A percentile compares a stretch with the other conserved stretches of the same genome.
Conservation (phyloP, 2,113 vertebrate genomes). For the Carassius gibelio region DNA sequence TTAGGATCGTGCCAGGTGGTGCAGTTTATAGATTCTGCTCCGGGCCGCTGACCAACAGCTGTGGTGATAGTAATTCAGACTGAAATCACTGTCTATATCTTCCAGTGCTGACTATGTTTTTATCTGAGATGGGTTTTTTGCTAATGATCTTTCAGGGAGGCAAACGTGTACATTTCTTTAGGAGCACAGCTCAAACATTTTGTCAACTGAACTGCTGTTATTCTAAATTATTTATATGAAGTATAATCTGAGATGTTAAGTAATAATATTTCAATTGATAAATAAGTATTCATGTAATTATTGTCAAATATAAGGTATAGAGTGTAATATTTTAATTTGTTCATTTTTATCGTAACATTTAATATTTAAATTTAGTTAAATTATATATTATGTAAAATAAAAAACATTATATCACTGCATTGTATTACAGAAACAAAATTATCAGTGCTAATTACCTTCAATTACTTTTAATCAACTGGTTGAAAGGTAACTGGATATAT, state of each 20-base stretch:
- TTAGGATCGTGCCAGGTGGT: conserved; percentile 31
- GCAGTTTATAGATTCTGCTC: background rate
- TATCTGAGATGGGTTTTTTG: background rate
- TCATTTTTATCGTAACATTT: background rate
- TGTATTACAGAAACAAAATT: too few relatives aligned
- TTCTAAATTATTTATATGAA: background rate
- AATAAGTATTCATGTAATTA: background rate
- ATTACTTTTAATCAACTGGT: background rate
- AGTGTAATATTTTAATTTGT: background rate
- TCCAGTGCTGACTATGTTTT: background rate
- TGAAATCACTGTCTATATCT: background rate
- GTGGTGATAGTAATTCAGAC: background rate
- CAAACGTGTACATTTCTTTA: background rate
- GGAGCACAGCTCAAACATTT: background rate
- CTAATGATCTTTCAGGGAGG: background rate
- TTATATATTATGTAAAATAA: background rate
- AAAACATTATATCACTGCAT: background rate
- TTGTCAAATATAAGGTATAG: background rate
- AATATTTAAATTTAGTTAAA: too few relatives aligned
- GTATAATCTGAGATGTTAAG: background rate
- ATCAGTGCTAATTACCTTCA: too few relatives aligned
- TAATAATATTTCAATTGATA: background rate
- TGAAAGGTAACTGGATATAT: background rate
- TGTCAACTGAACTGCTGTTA: background rate
- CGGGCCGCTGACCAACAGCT: background rate